Evolutionary conservation across 2,888 invertebrate genomes (phyloP), one percentile per base, ranked within the genome.

Genomic region (Aleiodes testaceus): DNA sequence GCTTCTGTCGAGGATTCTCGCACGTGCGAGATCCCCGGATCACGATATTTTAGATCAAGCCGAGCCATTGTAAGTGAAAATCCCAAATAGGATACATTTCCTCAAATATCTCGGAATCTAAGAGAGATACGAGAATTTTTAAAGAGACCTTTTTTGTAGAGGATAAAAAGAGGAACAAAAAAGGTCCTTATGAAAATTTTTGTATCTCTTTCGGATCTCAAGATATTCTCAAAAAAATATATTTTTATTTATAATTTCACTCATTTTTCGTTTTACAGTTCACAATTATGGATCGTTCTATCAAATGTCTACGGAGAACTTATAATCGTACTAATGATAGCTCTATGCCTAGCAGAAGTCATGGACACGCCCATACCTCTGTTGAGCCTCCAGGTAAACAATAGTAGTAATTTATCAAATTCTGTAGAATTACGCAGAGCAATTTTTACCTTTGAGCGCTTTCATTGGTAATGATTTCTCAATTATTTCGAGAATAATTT

Each of bases 301-400:
- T 89, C 89, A 73, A 88, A 89, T 61, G 86, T 90, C 52, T 90
- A 90, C 78, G 90, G 90, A n/a, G 88, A 89, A 77, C 79, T 89
- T n/a, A 78, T 90, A 50, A 84, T 90, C 61, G 85, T 90, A 20
- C 76, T 89, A 36, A 89, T 89, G 86, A 80, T 89, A 75, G 89
- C 89, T 22, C 86, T 90, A 69, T 89, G 89, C 75, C 81, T 90
- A 59, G 88, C 89, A 52, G 90, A 90, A 80, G 89, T 90, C 55
- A 89, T 90, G 87, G 89, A 90, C 80, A 90, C 90, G 72, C 86
- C 88, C 12, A 88, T 90, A 50, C 87, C 88, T 47, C 85, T 90
- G 11, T 85, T 90, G 73, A 89, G 88, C 52, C 86, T 90, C 47
- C 90, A 90, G 87, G 90, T 90, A 84, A 82, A 80, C 50, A 9